Evolutionary conservation across 2,113 vertebrate species (phyloP).

Genomic region (Porphyrio hochstetteri): DNA sequence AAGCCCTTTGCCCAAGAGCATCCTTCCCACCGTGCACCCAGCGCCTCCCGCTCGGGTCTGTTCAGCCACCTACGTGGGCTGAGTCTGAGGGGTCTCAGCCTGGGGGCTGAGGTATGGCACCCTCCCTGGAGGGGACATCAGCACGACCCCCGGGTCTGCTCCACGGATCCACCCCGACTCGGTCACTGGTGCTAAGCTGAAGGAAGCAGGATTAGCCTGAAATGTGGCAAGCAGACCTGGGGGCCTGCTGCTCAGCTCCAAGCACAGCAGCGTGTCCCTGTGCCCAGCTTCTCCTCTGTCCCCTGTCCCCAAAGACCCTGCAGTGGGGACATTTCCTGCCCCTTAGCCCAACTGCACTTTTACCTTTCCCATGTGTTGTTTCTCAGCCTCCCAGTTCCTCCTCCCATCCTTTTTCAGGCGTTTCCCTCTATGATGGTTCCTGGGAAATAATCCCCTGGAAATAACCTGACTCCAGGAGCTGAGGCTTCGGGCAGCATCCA

Average conservation of each 20-base stretch:
- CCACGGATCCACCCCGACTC: rapidly evolving
- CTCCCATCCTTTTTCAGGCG: not conserved
- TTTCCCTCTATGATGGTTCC: not conserved
- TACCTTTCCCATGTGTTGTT: not conserved
- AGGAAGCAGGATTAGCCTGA: not conserved
- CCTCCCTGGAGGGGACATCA: rapidly evolving
- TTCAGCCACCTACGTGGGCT: rapidly evolving
- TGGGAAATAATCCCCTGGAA: not conserved
- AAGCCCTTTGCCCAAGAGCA: not conserved
- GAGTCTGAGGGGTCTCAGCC: not conserved
- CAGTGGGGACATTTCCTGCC: not conserved
- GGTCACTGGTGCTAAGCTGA: rapidly evolving
- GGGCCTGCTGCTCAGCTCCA: rapidly evolving
- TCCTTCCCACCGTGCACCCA: rapidly evolving
- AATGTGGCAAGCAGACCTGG: not conserved
- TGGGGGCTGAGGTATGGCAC: not conserved
- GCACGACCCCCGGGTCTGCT: not conserved
- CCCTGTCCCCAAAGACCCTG: not conserved
- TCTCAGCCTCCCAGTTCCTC: not conserved
- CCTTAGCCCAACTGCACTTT: not conserved
- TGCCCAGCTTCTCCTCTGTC: not conserved
- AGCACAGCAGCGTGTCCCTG: rapidly evolving
- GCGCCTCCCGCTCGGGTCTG: rapidly evolving
- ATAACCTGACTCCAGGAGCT: not conserved
- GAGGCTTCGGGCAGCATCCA: not conserved